These are phyloP conservation scores for Ephialtes manifestator DNA, from an alignment of 2,888 invertebrate species.

Conservation along the genomic window DNA sequence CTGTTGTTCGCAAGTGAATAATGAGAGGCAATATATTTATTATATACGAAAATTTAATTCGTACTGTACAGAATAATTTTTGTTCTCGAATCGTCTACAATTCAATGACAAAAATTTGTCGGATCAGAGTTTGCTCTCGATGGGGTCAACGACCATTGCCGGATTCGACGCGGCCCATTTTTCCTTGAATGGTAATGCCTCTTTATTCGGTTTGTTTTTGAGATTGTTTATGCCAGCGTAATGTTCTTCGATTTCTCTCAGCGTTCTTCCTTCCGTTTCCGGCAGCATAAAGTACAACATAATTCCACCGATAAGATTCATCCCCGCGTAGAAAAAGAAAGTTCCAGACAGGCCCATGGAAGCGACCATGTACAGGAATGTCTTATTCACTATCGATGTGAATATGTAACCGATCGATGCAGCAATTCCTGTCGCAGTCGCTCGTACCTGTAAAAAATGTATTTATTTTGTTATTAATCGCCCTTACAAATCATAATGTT, in stretches of 20 bases:
- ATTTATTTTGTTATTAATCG: not conserved
- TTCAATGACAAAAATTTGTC: slow-evolving; percentile 12
- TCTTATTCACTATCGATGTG: slow-evolving; percentile 92
- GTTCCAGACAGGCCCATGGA: slow-evolving; percentile 90
- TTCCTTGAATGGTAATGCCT: slow-evolving; percentile 77
- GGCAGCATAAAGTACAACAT: slow-evolving; percentile 91
- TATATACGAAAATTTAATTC: slow-evolving; percentile 2
- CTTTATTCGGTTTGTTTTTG: slow-evolving; percentile 79
- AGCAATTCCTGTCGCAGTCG: slow-evolving; percentile 91
- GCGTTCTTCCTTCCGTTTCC: slow-evolving; percentile 93
- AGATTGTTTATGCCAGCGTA: slow-evolving; percentile 88
- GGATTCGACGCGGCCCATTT: slow-evolving; percentile 84
- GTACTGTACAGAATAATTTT: not conserved
- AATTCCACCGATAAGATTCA: slow-evolving; percentile 89
- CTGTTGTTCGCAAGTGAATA: too few species aligned
- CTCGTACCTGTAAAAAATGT: slow-evolving; percentile 87
- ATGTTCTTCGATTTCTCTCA: slow-evolving; percentile 91
- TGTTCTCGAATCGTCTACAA: slow-evolving; percentile 14
- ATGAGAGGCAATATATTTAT: not conserved
- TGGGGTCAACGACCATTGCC: slow-evolving; percentile 79
- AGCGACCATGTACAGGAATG: slow-evolving; percentile 90
- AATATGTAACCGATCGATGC: slow-evolving; percentile 92
- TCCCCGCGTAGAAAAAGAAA: slow-evolving; percentile 90
- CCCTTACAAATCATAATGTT: not conserved
- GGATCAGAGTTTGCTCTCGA: slow-evolving; percentile 80